Conservation (phyloP, 2,888 invertebrate species). For the Orthosia gracilis region DNA sequence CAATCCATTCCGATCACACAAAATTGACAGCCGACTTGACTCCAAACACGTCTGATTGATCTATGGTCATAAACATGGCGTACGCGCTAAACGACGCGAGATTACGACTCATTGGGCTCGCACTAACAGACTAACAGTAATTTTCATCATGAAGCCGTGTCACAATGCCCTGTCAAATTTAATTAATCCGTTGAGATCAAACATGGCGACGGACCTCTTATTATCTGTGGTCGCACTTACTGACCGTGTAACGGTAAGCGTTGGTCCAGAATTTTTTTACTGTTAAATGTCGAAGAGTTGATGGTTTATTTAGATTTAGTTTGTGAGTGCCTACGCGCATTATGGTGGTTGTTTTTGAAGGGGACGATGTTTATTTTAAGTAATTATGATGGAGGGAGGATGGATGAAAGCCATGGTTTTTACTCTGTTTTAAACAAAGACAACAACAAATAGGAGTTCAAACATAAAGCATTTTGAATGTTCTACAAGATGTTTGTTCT, state of each 20-base stretch:
- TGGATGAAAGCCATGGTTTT: not conserved
- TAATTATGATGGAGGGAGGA: not conserved
- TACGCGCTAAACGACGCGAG: slow-evolving; percentile 50
- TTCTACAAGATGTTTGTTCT: not conserved
- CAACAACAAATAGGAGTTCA: no score
- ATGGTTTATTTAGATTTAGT: slow-evolving; percentile 74
- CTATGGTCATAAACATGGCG: slow-evolving; percentile 42
- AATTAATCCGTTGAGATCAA: slow-evolving; percentile 74
- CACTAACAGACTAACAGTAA: slow-evolving; percentile 54
- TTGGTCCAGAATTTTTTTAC: slow-evolving; percentile 80
- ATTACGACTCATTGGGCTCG: slow-evolving; percentile 53
- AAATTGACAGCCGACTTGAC: slow-evolving; percentile 53
- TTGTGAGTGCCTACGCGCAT: slow-evolving; percentile 51
- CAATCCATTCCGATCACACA: slow-evolving; percentile 48
- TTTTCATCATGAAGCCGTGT: slow-evolving; percentile 62
- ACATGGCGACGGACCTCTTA: slow-evolving; percentile 62
- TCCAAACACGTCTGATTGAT: slow-evolving; percentile 57
- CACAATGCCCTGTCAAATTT: slow-evolving; percentile 77
- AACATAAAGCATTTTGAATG: not conserved
- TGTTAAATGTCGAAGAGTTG: slow-evolving; percentile 78
- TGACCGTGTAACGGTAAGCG: slow-evolving; percentile 78
- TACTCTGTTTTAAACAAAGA: not conserved
- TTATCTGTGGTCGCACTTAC: slow-evolving; percentile 67
- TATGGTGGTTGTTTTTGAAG: slow-evolving; percentile 48
- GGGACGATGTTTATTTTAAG: slow-evolving; percentile 1